Conservation (phyloP, 2,888 invertebrate genomes). For the Hemicrepidius hirtus region DNA sequence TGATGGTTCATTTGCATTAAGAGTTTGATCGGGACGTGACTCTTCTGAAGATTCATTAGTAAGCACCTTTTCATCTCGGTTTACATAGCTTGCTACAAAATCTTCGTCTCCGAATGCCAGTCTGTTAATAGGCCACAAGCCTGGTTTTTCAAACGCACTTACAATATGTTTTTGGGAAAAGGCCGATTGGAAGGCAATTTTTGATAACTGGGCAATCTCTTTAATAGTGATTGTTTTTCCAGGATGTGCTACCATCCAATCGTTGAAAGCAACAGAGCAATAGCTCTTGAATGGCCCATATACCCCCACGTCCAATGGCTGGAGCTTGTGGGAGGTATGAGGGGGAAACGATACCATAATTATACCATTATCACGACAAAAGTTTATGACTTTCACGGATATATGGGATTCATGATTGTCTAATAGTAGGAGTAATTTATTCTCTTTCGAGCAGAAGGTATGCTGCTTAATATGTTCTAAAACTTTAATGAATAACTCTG, state of each 20-base stretch:
- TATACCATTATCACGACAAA: slow-evolving; percentile 63
- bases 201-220: slow-evolving; percentile 28
- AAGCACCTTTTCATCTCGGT: too few relatives aligned
- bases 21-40: too few relatives aligned
- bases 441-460: slow-evolving; percentile 50
- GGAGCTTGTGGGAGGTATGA: too few relatives aligned
- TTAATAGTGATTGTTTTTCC: slow-evolving; percentile 57
- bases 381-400: slow-evolving; percentile 58
- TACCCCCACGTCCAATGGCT: slow-evolving; percentile 19
- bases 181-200: slow-evolving; percentile 29
- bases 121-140: too few relatives aligned
- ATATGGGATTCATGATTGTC: slow-evolving; percentile 63
- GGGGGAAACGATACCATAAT: slow-evolving; percentile 63
- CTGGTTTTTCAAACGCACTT: neutral
- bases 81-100: too few relatives aligned
- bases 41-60: too few relatives aligned
- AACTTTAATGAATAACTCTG: slow-evolving; percentile 55
- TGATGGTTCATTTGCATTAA: too few relatives aligned
- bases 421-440: slow-evolving; percentile 56
- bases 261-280: slow-evolving; percentile 51
- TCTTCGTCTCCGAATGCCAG: too few relatives aligned
- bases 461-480: slow-evolving; percentile 58
- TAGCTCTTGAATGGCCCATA: too few relatives aligned
- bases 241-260: slow-evolving; percentile 47
- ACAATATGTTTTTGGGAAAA: slow-evolving; percentile 41